Evolutionary conservation across 2,888 invertebrate species (phyloP), one percentile per base, ranked within the genome.

Genomic region (Microplitis manilae): DNA sequence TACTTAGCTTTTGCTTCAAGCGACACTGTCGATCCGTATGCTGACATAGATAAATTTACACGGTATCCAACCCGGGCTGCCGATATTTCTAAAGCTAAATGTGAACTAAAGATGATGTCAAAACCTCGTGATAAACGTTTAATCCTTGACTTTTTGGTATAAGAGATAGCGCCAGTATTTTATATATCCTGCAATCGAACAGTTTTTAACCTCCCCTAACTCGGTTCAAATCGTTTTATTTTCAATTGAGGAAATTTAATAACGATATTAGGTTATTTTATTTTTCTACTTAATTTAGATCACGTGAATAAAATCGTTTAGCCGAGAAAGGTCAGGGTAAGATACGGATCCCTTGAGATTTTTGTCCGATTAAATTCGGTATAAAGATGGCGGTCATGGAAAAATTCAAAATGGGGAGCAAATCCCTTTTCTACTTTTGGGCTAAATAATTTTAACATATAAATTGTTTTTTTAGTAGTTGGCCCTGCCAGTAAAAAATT

Each of bases 11-110:
- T 39, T 59, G 59, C 60, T 15, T 50, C 30, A 20, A 70, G 65
- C 72, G 61, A 60, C n/a, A 39, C 40, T 62, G 72, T 72, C 41
- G 72, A 72, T 61, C 64, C 17, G 6, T 40, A 60, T 39, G 65
- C 39, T 76, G 71, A 71, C 76, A 60, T 71, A 40, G 38, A 59
- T 71, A 67, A 75, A 64, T 62, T 70, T 70, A 72, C 40, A 40
- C 40, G 39, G 20, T 15, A 6, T 38, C 41, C 64, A 8, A 38
- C 39, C 40, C 40, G 61, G 64, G 30, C 41, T 72, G 64, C 38
- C 64, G 62, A 72, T 72, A 64, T 72, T 61, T 8, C 20, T 13
- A 9, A 9, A 17, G 40, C 39, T 6, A 15, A 41, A 41, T 40
- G 17, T 64, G 20, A 61, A 39, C 40, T 64, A 64, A 62, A 40